A percentile compares a stretch with the other conserved stretches of the same genome.
phyloP scores from a whole-genome alignment of 2,113 vertebrate species.

The Egretta garzetta region DNA sequence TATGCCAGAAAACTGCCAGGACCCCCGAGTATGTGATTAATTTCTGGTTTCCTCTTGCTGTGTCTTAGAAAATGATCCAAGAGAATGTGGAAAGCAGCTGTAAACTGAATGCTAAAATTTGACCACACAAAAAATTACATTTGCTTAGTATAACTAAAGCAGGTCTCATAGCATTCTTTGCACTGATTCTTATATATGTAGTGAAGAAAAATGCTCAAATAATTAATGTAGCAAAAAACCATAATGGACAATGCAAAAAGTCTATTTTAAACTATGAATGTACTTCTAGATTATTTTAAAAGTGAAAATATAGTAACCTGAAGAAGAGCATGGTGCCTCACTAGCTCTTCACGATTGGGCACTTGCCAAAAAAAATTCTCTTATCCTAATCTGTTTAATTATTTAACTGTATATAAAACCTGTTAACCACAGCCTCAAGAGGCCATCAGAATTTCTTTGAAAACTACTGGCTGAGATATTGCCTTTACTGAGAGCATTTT shows the following conservation, averaged over 20 bases:
- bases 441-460: background rate
- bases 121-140: background rate
- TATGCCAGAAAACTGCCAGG: constrained; percentile 57
- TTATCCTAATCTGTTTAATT: background rate
- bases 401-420: background rate
- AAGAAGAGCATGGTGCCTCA: background rate
- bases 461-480: background rate
- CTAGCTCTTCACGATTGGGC: background rate
- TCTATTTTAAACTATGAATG: background rate
- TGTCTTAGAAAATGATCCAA: constrained; percentile 60
- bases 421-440: background rate
- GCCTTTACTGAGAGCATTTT: background rate
- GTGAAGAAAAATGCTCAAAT: background rate
- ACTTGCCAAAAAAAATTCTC: background rate
- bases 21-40: constrained; percentile 54
- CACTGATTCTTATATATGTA: background rate
- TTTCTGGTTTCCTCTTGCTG: constrained; percentile 67
- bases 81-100: constrained; percentile 58
- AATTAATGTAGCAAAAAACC: background rate
- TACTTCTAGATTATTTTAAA: background rate
- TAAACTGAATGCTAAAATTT: constrained; percentile 11
- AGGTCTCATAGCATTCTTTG: background rate
- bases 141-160: background rate
- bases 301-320: background rate
- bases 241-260: background rate